A percentile compares a stretch with the other conserved stretches of the same genome.
phyloP scores from a whole-genome alignment of 2,888 invertebrate species.

The Eulithis prunata region DNA sequence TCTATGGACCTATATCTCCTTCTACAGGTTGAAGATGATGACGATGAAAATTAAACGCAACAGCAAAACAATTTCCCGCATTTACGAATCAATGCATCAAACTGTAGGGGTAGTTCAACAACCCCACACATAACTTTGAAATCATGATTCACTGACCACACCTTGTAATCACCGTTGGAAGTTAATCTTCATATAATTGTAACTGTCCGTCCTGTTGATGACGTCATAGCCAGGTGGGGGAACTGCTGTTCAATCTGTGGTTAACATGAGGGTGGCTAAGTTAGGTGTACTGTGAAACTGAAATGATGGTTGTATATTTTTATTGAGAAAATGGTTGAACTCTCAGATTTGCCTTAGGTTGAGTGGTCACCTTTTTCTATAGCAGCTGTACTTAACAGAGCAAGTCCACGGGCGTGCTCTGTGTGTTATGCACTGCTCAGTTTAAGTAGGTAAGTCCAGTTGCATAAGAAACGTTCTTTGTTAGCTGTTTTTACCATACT shows the following conservation, averaged over 20 bases:
- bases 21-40: too few relatives aligned
- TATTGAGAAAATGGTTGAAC: too few relatives aligned
- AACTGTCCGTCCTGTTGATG: slow-evolving; percentile 49
- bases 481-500: too few relatives aligned
- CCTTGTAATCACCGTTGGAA: slow-evolving; percentile 39
- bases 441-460: too few relatives aligned
- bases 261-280: background rate
- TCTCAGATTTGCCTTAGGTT: too few relatives aligned
- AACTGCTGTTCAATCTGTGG: slow-evolving; percentile 21
- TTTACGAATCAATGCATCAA: slow-evolving; percentile 1
- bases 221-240: slow-evolving; percentile 61
- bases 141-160: slow-evolving; percentile 28
- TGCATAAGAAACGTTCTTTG: too few relatives aligned
- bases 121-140: slow-evolving; percentile 13
- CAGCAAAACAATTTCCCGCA: background rate
- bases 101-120: background rate
- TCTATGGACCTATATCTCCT: too few relatives aligned
- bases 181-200: slow-evolving; percentile 76
- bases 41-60: too few relatives aligned
- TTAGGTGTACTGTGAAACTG: background rate
- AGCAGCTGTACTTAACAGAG: too few relatives aligned
- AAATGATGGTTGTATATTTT: background rate
- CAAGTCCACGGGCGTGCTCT: too few relatives aligned
- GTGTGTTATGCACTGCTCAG: too few relatives aligned
- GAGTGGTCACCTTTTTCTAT: too few relatives aligned